Evolutionary conservation across 2,797 vertebrate genomes (phyloP).

Genomic region (Antennarius maculatus): DNA sequence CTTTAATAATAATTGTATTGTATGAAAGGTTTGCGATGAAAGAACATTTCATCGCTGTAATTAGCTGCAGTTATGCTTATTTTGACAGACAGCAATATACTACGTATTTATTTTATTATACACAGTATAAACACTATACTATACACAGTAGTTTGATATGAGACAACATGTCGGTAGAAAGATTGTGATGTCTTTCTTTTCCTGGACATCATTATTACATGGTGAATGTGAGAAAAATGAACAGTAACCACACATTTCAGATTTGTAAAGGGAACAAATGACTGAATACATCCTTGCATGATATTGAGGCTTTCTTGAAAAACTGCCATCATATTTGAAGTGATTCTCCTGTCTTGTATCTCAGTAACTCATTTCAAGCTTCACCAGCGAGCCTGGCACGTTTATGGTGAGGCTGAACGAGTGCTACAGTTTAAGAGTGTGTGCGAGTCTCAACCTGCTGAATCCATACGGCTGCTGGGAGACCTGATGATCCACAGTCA

Average conservation of each 20-base stretch:
- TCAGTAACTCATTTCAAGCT: slow-evolving; percentile 88
- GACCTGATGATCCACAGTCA: slow-evolving; percentile 96
- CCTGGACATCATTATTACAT: not conserved
- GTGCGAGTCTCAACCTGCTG: slow-evolving; percentile 83
- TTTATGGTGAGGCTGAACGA: slow-evolving; percentile 92
- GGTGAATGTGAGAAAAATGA: not conserved
- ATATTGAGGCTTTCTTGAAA: not conserved
- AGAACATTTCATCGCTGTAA: no score
- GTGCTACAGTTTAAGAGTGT: slow-evolving; percentile 89
- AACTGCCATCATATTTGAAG: not conserved
- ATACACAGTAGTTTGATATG: no score
- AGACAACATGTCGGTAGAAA: no score
- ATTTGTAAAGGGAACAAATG: not conserved
- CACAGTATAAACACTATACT: no score
- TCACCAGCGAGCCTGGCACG: slow-evolving; percentile 92
- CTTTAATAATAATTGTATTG: no score
- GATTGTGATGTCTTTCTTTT: no score
- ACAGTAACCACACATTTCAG: not conserved
- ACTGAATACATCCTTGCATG: not conserved
- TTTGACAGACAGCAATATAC: no score
- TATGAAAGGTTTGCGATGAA: no score
- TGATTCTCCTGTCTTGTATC: slow-evolving; percentile 1
- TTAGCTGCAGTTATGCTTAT: no score
- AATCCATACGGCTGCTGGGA: slow-evolving; percentile 84
- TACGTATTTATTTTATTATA: no score